A percentile compares a stretch with the other conserved stretches of the same genome.
These are phyloP conservation scores for Caenorhabditis briggsae DNA, from an alignment of 1,140 invertebrate genomes.

Conservation along the genomic window DNA sequence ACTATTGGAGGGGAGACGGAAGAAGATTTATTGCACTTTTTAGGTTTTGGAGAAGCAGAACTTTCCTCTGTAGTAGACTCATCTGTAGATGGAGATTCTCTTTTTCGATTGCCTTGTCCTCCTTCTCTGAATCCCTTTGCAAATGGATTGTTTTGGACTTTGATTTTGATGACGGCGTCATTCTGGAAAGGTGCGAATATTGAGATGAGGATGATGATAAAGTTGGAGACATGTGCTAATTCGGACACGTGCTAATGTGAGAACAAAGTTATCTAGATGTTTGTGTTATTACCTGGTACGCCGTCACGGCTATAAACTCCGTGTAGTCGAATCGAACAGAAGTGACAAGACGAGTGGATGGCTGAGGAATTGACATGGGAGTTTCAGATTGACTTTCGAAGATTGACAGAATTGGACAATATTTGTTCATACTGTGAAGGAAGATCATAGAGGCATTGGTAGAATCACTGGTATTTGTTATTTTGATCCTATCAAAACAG, in stretches of 20 bases:
- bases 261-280: constrained; percentile 24
- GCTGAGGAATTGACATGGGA: constrained; percentile 7
- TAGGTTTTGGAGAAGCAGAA: constrained; percentile 2
- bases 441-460: constrained; percentile 28
- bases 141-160: constrained; percentile 25
- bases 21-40: background rate
- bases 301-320: constrained; percentile 10
- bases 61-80: constrained; percentile 33
- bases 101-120: background rate
- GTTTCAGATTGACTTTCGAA: constrained; percentile 13
- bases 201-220: background rate
- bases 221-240: constrained; percentile 14
- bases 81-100: constrained; percentile 8
- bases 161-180: constrained; percentile 5
- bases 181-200: background rate
- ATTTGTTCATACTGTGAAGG: constrained; percentile 20
- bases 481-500: constrained; percentile 36
- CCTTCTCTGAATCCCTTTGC: constrained; percentile 40
- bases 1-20: constrained; percentile 5
- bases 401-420: background rate
- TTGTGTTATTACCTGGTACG: constrained; percentile 33
- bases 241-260: constrained; percentile 29
- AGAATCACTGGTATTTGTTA: background rate
- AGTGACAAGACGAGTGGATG: constrained; percentile 14
- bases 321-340: constrained; percentile 12